Base-by-base conservation (phyloP, 2,888 invertebrate species). In the Himalopsyche tibetana region DNA sequence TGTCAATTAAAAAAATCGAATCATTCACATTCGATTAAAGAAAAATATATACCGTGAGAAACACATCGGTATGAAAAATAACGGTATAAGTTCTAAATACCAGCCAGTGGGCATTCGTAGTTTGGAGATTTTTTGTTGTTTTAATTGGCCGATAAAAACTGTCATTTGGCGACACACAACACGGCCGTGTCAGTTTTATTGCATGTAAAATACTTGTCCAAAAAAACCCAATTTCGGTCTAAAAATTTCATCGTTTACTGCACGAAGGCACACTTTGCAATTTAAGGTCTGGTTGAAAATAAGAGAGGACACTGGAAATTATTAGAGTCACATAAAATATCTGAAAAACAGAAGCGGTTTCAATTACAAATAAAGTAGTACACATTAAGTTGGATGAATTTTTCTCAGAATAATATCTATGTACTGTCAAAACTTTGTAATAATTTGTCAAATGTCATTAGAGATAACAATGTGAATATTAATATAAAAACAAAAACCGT, bases 81-180 rank as follows among this genome's bases (percentile, higher is more conserved):
- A 5, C 38, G 5, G 12, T 28, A 74, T 74, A 74, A 74, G 15
- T 38, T 12, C 36, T 36, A 12, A 5, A 74, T 74, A 15, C 36
- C 28, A 15, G 8, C 74, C 74, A 8, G 5, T 3, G 74, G 74
- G 28, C 36, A 74, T 74, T 74, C 15, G 5, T 12, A 36, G 12
- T 74, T 74, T 12, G 19, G 74, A 74, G 38, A 74, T 15, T 74
- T 74, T 63, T 38, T 74, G 63, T 63, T 12, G 38, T 74, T 74
- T 74, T 38, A 74, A 74, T 74, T 74, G 74, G 74, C 36, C 74
- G 38, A 74, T 74, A 74, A 74, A 74, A 74, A 74, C 36, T 74
- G 74, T 74, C 74, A 74, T 74, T 74, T 36, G 36, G 74, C 15
- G 74, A 36, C 74, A 36, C 38, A 19, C 17, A 36, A 38, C 74